Evolutionary conservation across 2,797 vertebrate species (phyloP).

Genomic region (Xenops minutus): DNA sequence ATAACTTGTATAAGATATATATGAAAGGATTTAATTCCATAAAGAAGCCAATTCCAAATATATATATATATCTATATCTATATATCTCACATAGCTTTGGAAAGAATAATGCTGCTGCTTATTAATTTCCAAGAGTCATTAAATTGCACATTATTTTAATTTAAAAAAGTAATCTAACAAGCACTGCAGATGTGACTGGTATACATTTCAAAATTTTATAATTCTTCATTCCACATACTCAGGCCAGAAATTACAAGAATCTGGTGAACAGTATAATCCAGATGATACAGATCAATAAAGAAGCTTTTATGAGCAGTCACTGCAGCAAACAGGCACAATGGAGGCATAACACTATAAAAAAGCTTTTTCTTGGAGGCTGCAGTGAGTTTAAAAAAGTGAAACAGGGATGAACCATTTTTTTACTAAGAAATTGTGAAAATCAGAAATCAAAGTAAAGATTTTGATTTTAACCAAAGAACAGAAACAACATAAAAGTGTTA

Average conservation of each 20-base stretch:
- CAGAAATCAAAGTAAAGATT: not conserved
- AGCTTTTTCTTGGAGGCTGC: not conserved
- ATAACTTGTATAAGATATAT: not conserved
- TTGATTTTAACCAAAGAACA: not conserved
- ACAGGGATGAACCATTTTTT: not conserved
- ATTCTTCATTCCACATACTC: not conserved
- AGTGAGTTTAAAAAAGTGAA: not conserved
- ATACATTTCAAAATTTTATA: not conserved
- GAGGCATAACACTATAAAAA: not conserved
- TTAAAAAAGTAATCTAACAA: not conserved
- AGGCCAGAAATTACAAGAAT: not conserved
- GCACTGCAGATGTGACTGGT: not conserved
- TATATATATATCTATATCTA: not conserved
- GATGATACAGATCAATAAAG: not conserved
- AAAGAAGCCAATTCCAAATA: not conserved
- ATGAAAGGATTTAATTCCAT: not conserved
- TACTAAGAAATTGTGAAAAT: not conserved
- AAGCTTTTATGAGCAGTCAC: not conserved
- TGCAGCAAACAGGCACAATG: not conserved
- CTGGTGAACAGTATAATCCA: not conserved
- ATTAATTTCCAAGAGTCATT: not conserved
- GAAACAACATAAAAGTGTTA: not conserved
- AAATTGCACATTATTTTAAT: slow-evolving; percentile 29
- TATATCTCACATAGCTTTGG: not conserved
- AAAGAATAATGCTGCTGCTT: not conserved